A percentile compares a stretch with the other conserved stretches of the same genome.
Conservation (phyloP, 2,888 invertebrate genomes). For the Deilephila porcellus region DNA sequence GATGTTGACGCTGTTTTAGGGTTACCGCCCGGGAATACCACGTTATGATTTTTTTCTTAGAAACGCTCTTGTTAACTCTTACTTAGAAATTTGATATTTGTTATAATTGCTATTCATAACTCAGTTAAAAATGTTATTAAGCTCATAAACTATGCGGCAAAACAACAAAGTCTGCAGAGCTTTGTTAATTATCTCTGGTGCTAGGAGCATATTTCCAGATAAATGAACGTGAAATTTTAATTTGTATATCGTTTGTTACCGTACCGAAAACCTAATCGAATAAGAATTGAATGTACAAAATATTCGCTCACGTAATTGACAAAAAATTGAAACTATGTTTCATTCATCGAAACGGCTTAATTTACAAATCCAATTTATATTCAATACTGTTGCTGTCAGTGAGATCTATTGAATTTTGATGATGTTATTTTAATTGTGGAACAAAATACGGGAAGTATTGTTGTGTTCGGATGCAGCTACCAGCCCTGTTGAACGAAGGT, state of each 20-base stretch:
- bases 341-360: constrained; percentile 56
- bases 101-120: neutral
- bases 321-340: constrained; percentile 50
- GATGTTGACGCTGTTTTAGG: constrained; percentile 58
- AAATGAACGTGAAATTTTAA: neutral
- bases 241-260: constrained; percentile 34
- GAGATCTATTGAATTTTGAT: constrained; percentile 61
- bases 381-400: constrained; percentile 56
- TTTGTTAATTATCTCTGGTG: neutral
- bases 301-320: constrained; percentile 45
- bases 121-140: neutral
- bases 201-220: neutral
- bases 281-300: constrained; percentile 38
- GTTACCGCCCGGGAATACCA: constrained; percentile 47
- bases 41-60: neutral
- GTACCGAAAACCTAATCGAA: constrained; percentile 43
- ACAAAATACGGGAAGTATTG: constrained; percentile 7
- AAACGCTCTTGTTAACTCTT: neutral
- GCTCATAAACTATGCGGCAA: too few relatives aligned
- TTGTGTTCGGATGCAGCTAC: constrained; percentile 14
- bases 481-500: constrained; percentile 64
- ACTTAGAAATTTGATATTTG: neutral
- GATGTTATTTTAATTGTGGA: constrained; percentile 48
- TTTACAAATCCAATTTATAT: constrained; percentile 64
- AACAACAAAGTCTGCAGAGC: neutral